A percentile compares a stretch with the other conserved stretches of the same genome.
These are phyloP conservation scores for Lathamus discolor DNA, from an alignment of 2,113 vertebrate species.

Conservation along the genomic window DNA sequence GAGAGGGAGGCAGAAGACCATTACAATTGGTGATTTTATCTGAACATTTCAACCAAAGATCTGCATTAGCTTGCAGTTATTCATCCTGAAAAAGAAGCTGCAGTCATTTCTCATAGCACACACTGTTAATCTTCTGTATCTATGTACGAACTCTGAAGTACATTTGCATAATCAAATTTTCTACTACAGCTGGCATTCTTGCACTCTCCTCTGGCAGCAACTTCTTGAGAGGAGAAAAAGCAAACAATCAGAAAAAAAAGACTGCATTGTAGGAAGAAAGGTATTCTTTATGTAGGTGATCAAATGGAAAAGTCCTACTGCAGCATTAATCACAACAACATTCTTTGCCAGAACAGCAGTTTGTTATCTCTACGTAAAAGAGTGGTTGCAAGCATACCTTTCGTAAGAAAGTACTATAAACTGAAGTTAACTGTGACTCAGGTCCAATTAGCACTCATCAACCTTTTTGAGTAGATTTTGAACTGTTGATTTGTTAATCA, in stretches of 20 bases:
- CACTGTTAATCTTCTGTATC: slow-evolving; percentile 7
- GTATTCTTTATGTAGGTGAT: not conserved
- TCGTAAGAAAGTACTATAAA: not conserved
- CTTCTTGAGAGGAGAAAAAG: not conserved
- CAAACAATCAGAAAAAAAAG: not conserved
- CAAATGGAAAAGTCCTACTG: not conserved
- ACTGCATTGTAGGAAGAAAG: not conserved
- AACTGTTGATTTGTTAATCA: not conserved
- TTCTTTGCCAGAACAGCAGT: not conserved
- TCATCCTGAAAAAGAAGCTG: slow-evolving; percentile 8
- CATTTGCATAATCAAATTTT: slow-evolving; percentile 48
- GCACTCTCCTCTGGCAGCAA: not conserved
- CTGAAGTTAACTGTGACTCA: not conserved
- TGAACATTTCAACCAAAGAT: not conserved
- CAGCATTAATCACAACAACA: not conserved
- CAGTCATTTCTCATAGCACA: slow-evolving; percentile 2
- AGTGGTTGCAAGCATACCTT: not conserved
- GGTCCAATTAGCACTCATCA: not conserved
- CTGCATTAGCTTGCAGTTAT: not conserved
- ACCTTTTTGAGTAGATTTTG: not conserved
- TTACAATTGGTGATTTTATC: not conserved
- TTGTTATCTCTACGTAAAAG: not conserved
- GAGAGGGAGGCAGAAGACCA: not conserved
- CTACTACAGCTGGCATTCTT: slow-evolving; percentile 7
- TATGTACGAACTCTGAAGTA: not conserved